Conservation (phyloP, 2,797 vertebrate genomes). For the Phoebastria nigripes region DNA sequence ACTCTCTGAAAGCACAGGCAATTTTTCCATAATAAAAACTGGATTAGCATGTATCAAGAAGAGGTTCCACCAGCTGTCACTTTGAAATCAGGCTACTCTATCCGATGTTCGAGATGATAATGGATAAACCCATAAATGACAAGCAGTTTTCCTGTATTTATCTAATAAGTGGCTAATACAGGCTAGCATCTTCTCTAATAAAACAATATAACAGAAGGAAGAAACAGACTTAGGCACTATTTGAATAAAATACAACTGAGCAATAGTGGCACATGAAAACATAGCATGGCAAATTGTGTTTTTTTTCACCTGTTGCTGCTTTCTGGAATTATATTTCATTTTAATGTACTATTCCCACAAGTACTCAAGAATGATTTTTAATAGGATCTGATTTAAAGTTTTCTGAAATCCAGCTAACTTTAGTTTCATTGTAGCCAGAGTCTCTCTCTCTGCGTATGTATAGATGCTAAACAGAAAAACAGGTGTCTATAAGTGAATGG, state of each 20-base stretch:
- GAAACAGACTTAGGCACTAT: neutral
- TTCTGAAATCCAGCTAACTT: neutral
- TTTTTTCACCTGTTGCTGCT: conserved; percentile 40
- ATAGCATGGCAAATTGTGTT: neutral
- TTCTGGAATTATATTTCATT: neutral
- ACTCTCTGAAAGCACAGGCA: conserved; percentile 85
- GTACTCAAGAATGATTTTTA: neutral
- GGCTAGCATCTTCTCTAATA: conserved; percentile 63
- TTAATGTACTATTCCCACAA: neutral
- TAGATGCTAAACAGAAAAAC: rapidly evolving
- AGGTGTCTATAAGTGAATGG: rapidly evolving
- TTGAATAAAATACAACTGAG: conserved; percentile 69
- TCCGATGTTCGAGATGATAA: conserved; percentile 83
- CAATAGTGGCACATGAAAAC: conserved; percentile 35
- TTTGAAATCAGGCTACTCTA: conserved; percentile 90
- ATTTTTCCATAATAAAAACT: conserved; percentile 99
- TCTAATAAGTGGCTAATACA: conserved; percentile 74
- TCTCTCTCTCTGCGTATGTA: neutral
- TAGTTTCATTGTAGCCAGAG: neutral
- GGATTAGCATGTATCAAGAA: conserved; percentile 97
- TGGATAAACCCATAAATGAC: conserved; percentile 86
- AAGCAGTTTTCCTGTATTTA: conserved; percentile 77
- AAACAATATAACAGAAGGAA: conserved; percentile 53
- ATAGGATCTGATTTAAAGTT: neutral
- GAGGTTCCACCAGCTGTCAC: conserved; percentile 96